These are phyloP conservation scores for Xenopus tropicalis DNA, from an alignment of 2,113 vertebrate genomes.

Conservation along the genomic window DNA sequence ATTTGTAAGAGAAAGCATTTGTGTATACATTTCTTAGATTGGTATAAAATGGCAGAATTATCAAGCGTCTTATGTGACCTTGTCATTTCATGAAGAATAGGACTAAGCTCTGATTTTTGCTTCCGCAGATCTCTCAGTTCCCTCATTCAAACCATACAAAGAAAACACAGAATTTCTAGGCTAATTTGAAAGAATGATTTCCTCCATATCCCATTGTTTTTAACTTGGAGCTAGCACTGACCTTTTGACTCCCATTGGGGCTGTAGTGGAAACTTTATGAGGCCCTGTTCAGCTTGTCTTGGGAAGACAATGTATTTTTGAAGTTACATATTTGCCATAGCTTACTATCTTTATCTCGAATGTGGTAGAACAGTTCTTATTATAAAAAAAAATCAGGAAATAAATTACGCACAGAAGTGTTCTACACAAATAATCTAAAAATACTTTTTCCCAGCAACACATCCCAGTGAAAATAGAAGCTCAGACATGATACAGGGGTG, in stretches of 20 bases:
- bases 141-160: conserved; percentile 52
- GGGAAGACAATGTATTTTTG: conserved; percentile 48
- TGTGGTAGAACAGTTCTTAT: conserved; percentile 2
- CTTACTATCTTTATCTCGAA: conserved; percentile 43
- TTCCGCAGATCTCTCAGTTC: conserved; percentile 49
- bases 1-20: too few species aligned
- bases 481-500: not conserved
- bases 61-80: too few species aligned
- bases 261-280: conserved; percentile 52
- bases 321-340: conserved; percentile 51
- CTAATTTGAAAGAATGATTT: conserved; percentile 53
- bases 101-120: conserved; percentile 41
- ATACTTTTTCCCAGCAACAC: not conserved
- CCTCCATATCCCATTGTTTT: conserved; percentile 57
- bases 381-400: conserved; percentile 13
- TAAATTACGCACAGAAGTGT: conserved; percentile 9
- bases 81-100: not conserved
- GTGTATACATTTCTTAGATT: too few species aligned
- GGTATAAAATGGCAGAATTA: too few species aligned
- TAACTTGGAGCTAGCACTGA: conserved; percentile 54
- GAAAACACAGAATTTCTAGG: conserved; percentile 52
- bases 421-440: not conserved
- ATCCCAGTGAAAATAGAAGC: not conserved
- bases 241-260: conserved; percentile 58
- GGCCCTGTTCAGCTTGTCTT: conserved; percentile 48